A percentile compares a stretch with the other conserved stretches of the same genome.
These are phyloP conservation scores for Iphiclides podalirius DNA, from an alignment of 2,888 invertebrate genomes.

Conservation along the genomic window DNA sequence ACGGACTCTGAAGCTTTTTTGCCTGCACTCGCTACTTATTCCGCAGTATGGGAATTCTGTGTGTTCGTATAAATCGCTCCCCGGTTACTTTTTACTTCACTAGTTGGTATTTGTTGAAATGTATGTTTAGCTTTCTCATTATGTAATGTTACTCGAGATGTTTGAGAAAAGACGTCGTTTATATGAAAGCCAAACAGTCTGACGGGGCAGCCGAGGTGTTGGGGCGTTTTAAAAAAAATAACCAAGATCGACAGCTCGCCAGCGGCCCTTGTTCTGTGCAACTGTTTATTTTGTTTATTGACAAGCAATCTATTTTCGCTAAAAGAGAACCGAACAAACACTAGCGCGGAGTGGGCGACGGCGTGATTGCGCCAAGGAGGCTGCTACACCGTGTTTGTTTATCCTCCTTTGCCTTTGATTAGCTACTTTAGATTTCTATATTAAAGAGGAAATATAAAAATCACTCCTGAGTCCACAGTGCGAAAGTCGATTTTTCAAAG, in stretches of 20 bases:
- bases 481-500: constrained; percentile 1
- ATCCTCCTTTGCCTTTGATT: constrained; percentile 61
- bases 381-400: constrained; percentile 51
- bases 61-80: constrained; percentile 21
- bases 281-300: constrained; percentile 64
- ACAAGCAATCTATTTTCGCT: constrained; percentile 66
- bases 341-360: constrained; percentile 41
- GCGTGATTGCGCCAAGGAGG: constrained; percentile 66
- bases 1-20: constrained; percentile 61
- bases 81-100: background rate
- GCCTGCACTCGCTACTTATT: constrained; percentile 24
- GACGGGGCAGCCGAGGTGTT: constrained; percentile 1
- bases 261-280: constrained; percentile 49
- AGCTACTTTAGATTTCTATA: constrained; percentile 36
- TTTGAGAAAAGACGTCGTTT: background rate
- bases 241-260: constrained; percentile 40
- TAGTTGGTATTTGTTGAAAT: background rate
- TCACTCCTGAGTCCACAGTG: constrained; percentile 8
- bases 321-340: constrained; percentile 63
- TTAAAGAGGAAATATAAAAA: constrained; percentile 17
- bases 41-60: constrained; percentile 10
- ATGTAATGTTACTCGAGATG: too few relatives aligned
- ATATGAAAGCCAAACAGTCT: constrained; percentile 3
- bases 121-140: too few relatives aligned
- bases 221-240: constrained; percentile 2